Base-by-base conservation (phyloP, 2,888 invertebrate genomes). In the Parnassius apollo region DNA sequence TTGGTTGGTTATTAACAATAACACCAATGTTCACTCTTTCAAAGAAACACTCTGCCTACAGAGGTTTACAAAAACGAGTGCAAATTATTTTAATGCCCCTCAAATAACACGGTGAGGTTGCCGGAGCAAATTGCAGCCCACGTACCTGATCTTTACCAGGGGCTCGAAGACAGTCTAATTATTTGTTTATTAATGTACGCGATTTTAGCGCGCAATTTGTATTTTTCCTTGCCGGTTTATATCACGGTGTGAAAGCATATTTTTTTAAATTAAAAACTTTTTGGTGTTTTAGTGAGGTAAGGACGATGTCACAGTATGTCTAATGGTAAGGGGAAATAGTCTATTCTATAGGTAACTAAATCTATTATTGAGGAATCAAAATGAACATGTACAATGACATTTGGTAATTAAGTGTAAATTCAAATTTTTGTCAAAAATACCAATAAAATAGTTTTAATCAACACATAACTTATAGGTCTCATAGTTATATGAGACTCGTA, bases 101-200 rank as follows among this genome's bases (percentile, higher is more conserved):
- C 56, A 61, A 61, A 61, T 61, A 61, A 61, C 56, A 61, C 44
- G 12, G 9, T 49, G 3, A 55, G 22, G 46, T n/a, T 42, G 61
- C n/a, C 12, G 42, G 51, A 52, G 52, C 4, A 60, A 54, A 60
- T 53, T 54, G 42, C 52, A 52, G 7, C 22, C 45, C 53, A 35
- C 59, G 12, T 35, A 59, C 44, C 13, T 50, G 59, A 59, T 50
- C 10, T 22, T 57, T 22, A 44, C 52, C 45, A 52, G 52, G 13
- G 45, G 22, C 49, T 46, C 54, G 54, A 48, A 42, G 60, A 61
- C 55, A 61, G 61, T 13, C 61, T 22, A 50, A 61, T 61, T 56
- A 61, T 61, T 56, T 61, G 61, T 51, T 7, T 54, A 60, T 59
- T 53, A 53, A 53, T 61, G 54, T 46, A 12, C 42, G 42, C 54